Base-by-base conservation (phyloP, 2,888 invertebrate genomes). In the Nesidiocoris tenuis region DNA sequence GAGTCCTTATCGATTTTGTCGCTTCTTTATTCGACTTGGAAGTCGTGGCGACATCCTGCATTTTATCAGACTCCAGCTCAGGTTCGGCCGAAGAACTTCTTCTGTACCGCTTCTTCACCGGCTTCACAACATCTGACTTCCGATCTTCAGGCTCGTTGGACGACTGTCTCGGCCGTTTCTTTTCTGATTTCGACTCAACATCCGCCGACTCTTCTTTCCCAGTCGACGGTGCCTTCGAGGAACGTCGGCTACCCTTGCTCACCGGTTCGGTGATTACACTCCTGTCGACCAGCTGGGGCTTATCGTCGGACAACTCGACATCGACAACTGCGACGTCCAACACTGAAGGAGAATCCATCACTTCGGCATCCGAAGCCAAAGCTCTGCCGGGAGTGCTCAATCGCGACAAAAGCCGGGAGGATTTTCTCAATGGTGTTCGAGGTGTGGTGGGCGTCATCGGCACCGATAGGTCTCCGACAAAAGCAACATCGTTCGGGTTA, bases 341-440 rank as follows among this genome's bases (percentile, higher is more conserved):
- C 9, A 72, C 18, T n/a, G 72, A 72, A 19, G 61, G 18, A 3
- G 72, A 72, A n/a, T 23, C 61, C 21, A 24, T 72, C 21, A 61
- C 61, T n/a, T 72, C 72, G 12, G 24, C 21, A 54, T 72, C 72
- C 23, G 61, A 54, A 21, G n/a, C 72, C 12, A 72, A 21, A 39
- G 61, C 61, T 21, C 72, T 55, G n/a, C 72, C 72, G 2, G 72
- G 72, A 54, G 72, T 72, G 17, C 61, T 54, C 63, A 61, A 61
- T 21, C 61, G 18, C 9, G 61, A 12, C 16, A 3, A 5, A 5
- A 72, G 39, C 21, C 72, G 18, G 0, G 21, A 1, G 18, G 72
- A 63, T 19, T 72, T 72, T 18, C 72, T 61, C 24, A 25, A 17
- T 7, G 71, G 56, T 9, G 72, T 72, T 39, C 19, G 18, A 9